phyloP scores from a whole-genome alignment of 2,113 vertebrate species.

The Donacobius atricapilla region DNA sequence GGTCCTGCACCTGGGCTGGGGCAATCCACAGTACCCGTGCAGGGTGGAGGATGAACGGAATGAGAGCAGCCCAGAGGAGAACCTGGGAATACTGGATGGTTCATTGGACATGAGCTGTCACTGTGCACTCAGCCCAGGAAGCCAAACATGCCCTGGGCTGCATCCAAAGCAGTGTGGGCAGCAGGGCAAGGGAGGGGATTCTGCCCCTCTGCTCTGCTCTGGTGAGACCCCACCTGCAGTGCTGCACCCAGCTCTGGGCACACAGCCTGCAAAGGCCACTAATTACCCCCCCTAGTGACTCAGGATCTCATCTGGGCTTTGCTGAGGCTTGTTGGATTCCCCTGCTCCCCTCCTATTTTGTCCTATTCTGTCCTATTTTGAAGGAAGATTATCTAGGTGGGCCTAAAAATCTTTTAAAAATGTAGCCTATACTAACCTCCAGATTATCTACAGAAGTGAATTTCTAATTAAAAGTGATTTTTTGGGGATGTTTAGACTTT shows the following conservation, averaged over 20 bases:
- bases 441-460: neutral
- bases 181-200: fast-evolving
- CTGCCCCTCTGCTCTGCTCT: neutral
- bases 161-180: fast-evolving
- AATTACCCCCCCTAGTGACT: neutral
- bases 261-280: neutral
- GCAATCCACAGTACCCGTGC: neutral
- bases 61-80: neutral
- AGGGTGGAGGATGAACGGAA: fast-evolving
- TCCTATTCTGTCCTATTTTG: neutral
- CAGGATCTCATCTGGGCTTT: neutral
- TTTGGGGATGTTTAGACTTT: neutral
- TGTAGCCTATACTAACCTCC: neutral
- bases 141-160: neutral
- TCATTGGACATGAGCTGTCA: neutral
- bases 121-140: fast-evolving
- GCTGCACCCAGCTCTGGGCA: neutral
- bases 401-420: neutral
- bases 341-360: neutral
- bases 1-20: neutral
- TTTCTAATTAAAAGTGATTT: neutral
- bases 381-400: neutral
- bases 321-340: neutral
- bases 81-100: neutral
- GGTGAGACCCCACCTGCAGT: neutral